phyloP scores from a whole-genome alignment of 2,888 invertebrate species.

The Parnassius apollo region DNA sequence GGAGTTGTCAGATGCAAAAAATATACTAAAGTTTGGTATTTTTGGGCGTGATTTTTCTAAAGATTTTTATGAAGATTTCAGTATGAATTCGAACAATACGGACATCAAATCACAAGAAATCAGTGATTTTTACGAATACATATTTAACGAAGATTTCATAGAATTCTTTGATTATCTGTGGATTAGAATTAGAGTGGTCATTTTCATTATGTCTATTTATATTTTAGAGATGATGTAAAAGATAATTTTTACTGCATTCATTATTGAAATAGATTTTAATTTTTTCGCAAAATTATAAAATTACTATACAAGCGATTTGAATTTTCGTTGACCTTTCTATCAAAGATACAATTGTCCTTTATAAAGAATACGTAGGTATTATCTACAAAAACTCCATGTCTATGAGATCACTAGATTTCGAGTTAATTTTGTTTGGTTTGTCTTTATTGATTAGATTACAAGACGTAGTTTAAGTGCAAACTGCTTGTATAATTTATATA shows the following conservation, averaged over 20 bases:
- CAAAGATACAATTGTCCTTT: no score
- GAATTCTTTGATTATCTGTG: constrained; percentile 69
- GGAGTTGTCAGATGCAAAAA: constrained; percentile 39
- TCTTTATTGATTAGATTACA: no score
- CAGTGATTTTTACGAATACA: constrained; percentile 46
- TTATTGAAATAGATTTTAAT: no score
- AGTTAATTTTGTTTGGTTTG: no score
- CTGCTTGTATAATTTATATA: no score
- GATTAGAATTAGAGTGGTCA: constrained; percentile 61
- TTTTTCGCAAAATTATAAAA: no score
- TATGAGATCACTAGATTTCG: no score
- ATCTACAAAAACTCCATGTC: no score
- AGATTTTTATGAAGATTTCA: constrained; percentile 38
- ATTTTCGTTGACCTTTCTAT: no score
- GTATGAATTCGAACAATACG: constrained; percentile 29
- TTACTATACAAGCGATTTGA: no score
- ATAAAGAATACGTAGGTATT: no score
- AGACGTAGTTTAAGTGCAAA: no score
- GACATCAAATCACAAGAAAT: constrained; percentile 33
- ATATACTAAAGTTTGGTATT: constrained; percentile 52
- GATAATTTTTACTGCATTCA: neutral
- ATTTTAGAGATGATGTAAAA: constrained; percentile 72
- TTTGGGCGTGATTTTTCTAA: constrained; percentile 51
- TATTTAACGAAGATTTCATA: constrained; percentile 54
- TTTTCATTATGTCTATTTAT: constrained; percentile 68